Evolutionary conservation across 2,797 vertebrate genomes (phyloP), one percentile per base, ranked within the genome.

Genomic region (Gymnodraco acuticeps): DNA sequence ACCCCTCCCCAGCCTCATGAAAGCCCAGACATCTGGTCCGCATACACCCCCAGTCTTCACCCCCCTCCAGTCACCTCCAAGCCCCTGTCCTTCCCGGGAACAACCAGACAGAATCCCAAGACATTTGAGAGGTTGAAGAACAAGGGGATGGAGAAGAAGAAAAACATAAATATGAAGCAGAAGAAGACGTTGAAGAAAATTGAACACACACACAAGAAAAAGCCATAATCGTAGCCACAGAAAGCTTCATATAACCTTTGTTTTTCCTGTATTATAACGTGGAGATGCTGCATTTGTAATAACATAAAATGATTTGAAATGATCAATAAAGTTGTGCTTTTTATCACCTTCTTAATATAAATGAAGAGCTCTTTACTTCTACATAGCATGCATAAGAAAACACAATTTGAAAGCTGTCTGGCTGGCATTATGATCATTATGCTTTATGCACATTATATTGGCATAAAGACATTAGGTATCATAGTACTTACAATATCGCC

Each of bases 21-120:
- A 91, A 91, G 80, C 73, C 81, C 88, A 91, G 87, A 96, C 97
- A 98, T 98, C 97, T 97, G 97, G 96, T 96, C 95, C 91, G 68
- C 95, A 97, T 95, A 95, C 93, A 93, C 80, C 90, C 90, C 72
- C 66, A 83, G 78, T 27, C 23, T 27, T 27, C 23, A 27, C 23
- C 14, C 85, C 70, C 68, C 33, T 14, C 12, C 84, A 69, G 80
- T 87, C 85, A 92, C 90, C 89, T 89, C 85, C 70, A 17, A 85
- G 82, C 74, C 80, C 67, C 80, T 84, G 80, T 88, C 77, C 85
- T 88, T 82, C 89, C 78, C 69, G 70, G 78, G 83, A 90, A 85
- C 77, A 76, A 82, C 88, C 83, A 90, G 77, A 91, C 80, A 66
- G 83, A 78, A 87, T 91, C 85, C 87, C 87, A 60, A 89, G 89